phyloP scores from a whole-genome alignment of 2,113 vertebrate species.

The Delphinus delphis region DNA sequence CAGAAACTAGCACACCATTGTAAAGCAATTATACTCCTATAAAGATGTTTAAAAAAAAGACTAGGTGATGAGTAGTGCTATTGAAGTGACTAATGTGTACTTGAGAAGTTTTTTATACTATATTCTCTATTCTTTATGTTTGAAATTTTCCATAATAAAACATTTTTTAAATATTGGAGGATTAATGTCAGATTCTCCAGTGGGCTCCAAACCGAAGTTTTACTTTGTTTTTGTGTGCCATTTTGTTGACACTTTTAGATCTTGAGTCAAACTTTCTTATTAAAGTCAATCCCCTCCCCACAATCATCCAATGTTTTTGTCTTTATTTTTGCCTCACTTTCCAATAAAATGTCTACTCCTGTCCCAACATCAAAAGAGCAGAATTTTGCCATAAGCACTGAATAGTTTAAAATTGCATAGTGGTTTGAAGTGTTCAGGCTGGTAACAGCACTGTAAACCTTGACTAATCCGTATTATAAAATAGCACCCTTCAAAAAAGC shows the following conservation, averaged over 20 bases:
- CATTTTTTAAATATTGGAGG: neutral
- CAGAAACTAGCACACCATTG: no score
- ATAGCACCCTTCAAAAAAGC: constrained; percentile 60
- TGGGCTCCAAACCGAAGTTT: neutral
- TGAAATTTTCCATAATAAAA: neutral
- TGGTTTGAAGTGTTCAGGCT: constrained; percentile 61
- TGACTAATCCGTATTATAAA: constrained; percentile 74
- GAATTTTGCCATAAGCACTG: constrained; percentile 65
- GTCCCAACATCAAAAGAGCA: constrained; percentile 62
- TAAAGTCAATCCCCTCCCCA: neutral
- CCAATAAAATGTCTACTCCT: constrained; percentile 38
- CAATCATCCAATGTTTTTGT: neutral
- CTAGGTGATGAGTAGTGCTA: neutral
- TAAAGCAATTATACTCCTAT: no score
- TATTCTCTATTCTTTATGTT: neutral
- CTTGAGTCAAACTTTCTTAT: neutral
- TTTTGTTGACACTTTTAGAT: constrained; percentile 26
- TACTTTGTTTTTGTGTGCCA: neutral
- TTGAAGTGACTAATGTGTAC: neutral
- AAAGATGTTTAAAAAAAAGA: neutral
- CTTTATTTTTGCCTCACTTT: constrained; percentile 48
- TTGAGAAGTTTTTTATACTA: neutral
- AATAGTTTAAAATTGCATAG: constrained; percentile 64
- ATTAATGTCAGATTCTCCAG: neutral
- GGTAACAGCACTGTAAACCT: constrained; percentile 56